These are phyloP conservation scores for Aphodius granarius DNA, from an alignment of 2,888 invertebrate species.

Conservation along the genomic window DNA sequence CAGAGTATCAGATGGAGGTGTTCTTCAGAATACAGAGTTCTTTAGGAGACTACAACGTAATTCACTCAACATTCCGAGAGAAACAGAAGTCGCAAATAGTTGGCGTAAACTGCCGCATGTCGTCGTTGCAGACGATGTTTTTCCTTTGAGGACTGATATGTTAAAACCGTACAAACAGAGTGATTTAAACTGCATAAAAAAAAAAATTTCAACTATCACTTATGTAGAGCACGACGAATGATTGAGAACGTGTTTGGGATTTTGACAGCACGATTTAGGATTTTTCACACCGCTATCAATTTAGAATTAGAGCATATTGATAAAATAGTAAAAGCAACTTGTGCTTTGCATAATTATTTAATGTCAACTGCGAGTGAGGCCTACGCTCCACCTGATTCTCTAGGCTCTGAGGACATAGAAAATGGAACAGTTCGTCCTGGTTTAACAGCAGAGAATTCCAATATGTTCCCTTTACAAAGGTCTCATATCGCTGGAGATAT, in stretches of 20 bases:
- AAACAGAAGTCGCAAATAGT: not conserved
- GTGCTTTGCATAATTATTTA: constrained; percentile 33
- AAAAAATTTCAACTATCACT: constrained; percentile 36
- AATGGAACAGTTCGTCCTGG: constrained; percentile 14
- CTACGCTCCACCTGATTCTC: constrained; percentile 23
- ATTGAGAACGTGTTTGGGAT: constrained; percentile 34
- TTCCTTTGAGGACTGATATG: constrained; percentile 25
- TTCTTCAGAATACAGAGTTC: constrained; percentile 28
- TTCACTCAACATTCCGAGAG: constrained; percentile 22
- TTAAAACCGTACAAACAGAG: constrained; percentile 33
- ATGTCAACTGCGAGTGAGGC: constrained; percentile 8
- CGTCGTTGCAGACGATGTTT: constrained; percentile 26
- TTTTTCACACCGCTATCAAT: constrained; percentile 31
- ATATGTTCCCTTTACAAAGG: constrained; percentile 12
- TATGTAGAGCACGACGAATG: constrained; percentile 30
- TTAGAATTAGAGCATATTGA: constrained; percentile 27
- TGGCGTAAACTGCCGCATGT: constrained; percentile 22
- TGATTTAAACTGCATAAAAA: constrained; percentile 12
- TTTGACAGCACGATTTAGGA: constrained; percentile 27
- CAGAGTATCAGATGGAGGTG: constrained; percentile 30
- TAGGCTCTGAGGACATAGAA: constrained; percentile 23
- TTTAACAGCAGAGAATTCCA: constrained; percentile 8
- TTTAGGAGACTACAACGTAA: constrained; percentile 21
- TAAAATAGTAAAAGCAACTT: constrained; percentile 27
- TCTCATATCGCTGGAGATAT: constrained; percentile 9